Evolutionary conservation across 2,113 vertebrate species (phyloP).

Genomic region (Grus americana): DNA sequence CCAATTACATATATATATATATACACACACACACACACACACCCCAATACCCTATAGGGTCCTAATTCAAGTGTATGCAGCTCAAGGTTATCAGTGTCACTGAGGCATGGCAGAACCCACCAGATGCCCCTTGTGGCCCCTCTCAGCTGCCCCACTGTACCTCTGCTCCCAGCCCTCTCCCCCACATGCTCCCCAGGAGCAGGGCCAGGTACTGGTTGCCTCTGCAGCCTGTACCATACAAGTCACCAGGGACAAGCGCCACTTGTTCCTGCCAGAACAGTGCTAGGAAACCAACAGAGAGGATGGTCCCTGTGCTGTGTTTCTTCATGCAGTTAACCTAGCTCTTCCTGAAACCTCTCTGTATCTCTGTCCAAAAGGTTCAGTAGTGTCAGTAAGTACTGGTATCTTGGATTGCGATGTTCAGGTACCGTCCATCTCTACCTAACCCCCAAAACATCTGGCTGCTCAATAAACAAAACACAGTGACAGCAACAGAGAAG

Average conservation of each 20-base stretch:
- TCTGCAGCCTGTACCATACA: neutral
- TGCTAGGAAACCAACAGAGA: neutral
- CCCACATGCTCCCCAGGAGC: rapidly evolving
- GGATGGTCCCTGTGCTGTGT: neutral
- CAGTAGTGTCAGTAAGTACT: neutral
- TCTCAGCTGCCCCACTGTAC: neutral
- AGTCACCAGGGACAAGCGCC: neutral
- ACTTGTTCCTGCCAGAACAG: neutral
- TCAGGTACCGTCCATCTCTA: neutral
- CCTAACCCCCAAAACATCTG: neutral
- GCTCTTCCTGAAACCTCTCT: neutral
- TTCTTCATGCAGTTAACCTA: neutral
- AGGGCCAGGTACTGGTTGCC: rapidly evolving
- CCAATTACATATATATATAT: rapidly evolving
- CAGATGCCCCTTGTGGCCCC: rapidly evolving
- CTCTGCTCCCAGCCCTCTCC: neutral
- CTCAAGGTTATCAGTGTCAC: neutral
- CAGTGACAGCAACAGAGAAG: neutral
- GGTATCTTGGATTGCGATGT: neutral
- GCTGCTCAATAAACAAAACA: neutral
- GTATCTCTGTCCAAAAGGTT: neutral
- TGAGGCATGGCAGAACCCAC: neutral
- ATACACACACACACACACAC: too few species aligned
- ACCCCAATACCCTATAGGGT: rapidly evolving
- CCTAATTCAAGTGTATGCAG: too few species aligned